phyloP scores from a whole-genome alignment of 92 coral and sea anemone genomes.

The Pocillopora grandis region DNA sequence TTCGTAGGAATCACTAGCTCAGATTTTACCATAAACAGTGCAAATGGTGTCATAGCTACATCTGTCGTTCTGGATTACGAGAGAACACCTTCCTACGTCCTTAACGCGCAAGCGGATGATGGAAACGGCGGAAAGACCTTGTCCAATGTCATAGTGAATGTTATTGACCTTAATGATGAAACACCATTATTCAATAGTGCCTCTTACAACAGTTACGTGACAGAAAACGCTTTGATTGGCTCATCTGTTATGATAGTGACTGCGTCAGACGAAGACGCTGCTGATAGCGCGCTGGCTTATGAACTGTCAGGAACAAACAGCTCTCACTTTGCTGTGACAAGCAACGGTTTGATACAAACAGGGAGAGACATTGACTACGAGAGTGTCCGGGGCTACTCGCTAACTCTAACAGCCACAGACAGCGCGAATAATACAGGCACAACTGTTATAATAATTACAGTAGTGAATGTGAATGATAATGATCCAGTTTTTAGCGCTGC shows the following conservation, averaged over 20 bases:
- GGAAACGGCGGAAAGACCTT: conserved; percentile 62
- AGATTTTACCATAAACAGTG: conserved; percentile 60
- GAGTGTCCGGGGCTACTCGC: conserved; percentile 46
- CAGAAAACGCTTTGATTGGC: conserved; percentile 62
- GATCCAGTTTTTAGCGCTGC: conserved; percentile 55
- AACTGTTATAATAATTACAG: conserved; percentile 44
- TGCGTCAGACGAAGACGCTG: conserved; percentile 66
- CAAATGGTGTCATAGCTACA: conserved; percentile 50
- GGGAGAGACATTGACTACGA: conserved; percentile 57
- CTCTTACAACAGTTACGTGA: conserved; percentile 69
- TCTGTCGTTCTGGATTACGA: conserved; percentile 48
- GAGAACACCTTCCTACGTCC: conserved; percentile 47
- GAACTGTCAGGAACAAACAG: conserved; percentile 58
- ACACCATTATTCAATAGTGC: conserved; percentile 63
- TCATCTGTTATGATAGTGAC: conserved; percentile 66
- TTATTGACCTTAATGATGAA: conserved; percentile 76
- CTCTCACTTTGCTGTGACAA: conserved; percentile 47
- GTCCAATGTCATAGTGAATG: conserved; percentile 45
- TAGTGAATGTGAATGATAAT: conserved; percentile 53
- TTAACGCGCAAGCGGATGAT: conserved; percentile 59
- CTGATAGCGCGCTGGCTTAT: conserved; percentile 63
- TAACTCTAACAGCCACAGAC: conserved; percentile 62
- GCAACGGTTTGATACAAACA: conserved; percentile 56
- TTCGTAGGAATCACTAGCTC: conserved; percentile 62
- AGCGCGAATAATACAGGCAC: conserved; percentile 58